Evolutionary conservation across 1,140 invertebrate genomes (phyloP).

Genomic region (Metaphire vulgaris): DNA sequence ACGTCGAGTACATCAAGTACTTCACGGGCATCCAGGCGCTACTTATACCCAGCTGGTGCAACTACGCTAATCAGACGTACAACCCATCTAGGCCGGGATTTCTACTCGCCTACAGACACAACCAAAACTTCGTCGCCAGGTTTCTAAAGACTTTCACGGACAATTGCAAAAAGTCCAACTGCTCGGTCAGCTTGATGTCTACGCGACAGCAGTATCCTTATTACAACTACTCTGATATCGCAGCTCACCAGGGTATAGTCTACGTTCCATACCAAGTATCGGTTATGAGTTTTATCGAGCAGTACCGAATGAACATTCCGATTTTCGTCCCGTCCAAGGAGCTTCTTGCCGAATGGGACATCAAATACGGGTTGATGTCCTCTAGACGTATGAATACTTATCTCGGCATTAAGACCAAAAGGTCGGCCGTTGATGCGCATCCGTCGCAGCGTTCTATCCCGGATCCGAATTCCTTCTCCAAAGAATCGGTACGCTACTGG

Average conservation of each 20-base stretch:
- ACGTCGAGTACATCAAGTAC: slow-evolving; percentile 15
- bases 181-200: background rate
- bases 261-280: slow-evolving; percentile 26
- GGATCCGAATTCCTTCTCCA: background rate
- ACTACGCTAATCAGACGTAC: slow-evolving; percentile 1
- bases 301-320: slow-evolving; percentile 26
- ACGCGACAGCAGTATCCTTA: background rate
- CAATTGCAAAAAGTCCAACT: background rate
- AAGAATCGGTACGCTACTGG: background rate
- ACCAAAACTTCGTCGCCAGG: background rate
- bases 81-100: background rate
- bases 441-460: background rate
- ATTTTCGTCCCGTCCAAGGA: slow-evolving; percentile 19
- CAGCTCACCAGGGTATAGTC: slow-evolving; percentile 10
- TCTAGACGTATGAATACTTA: background rate
- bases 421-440: background rate
- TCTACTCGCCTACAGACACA: background rate
- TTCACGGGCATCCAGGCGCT: background rate
- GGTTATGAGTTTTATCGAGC: slow-evolving; percentile 22
- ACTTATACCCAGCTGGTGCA: background rate
- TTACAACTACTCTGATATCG: background rate
- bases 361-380: slow-evolving; percentile 5
- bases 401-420: background rate
- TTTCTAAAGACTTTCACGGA: background rate
- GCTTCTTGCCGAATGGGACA: slow-evolving; percentile 12